phyloP scores from a whole-genome alignment of 2,797 vertebrate genomes.

The Lepilemur septentrionalis region DNA sequence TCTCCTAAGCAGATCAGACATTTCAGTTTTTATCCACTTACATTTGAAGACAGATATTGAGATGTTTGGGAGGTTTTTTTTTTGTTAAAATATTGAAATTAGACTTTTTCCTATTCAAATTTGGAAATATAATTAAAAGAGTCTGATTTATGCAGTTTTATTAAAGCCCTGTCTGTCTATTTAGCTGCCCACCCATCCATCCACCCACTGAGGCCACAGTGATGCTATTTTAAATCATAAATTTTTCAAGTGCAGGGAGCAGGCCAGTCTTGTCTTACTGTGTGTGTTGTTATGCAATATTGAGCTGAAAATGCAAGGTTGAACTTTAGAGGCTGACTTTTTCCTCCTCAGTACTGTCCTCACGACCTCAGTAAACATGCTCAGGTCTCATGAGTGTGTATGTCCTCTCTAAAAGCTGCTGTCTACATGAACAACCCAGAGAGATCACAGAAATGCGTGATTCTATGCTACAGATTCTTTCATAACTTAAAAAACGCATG shows the following conservation, averaged over 20 bases:
- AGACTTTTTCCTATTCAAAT: not conserved
- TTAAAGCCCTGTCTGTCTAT: not conserved
- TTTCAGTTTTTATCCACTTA: not conserved
- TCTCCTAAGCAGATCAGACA: not conserved
- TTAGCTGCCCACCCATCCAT: not conserved
- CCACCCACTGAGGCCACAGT: not conserved
- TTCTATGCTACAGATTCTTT: not conserved
- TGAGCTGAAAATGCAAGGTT: not conserved
- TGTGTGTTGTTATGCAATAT: not conserved
- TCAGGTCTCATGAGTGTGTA: accelerated
- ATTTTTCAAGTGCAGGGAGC: not conserved
- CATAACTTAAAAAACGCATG: not conserved
- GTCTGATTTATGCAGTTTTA: not conserved
- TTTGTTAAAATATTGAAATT: not conserved
- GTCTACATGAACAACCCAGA: not conserved
- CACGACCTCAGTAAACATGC: accelerated
- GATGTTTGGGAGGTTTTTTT: not conserved
- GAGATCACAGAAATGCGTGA: accelerated
- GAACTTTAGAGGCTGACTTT: accelerated
- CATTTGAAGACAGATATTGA: not conserved
- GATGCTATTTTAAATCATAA: not conserved
- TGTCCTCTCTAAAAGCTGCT: not conserved
- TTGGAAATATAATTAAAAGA: not conserved
- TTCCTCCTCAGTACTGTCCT: accelerated
- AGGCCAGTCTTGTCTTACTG: not conserved